Percentiles rank a stretch among this genome's conserved stretches.
Conservation (phyloP, 2,888 invertebrate genomes). For the Rutpela maculata region DNA sequence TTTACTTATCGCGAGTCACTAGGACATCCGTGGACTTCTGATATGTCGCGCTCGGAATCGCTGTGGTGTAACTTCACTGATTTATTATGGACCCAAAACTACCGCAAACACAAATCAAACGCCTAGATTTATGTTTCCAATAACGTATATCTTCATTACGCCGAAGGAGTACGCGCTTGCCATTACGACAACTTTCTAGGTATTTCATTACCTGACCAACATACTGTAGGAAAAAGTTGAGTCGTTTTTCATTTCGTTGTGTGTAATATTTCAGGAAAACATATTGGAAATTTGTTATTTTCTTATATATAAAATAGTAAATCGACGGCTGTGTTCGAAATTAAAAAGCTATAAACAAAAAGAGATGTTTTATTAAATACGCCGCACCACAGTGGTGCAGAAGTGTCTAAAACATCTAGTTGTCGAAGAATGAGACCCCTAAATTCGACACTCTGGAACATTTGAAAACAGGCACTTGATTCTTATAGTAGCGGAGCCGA, state of each 20-base stretch:
- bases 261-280: neutral
- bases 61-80: constrained; percentile 64
- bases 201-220: constrained; percentile 58
- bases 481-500: too few relatives aligned
- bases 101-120: constrained; percentile 71
- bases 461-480: too few relatives aligned
- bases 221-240: constrained; percentile 31
- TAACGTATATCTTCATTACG: constrained; percentile 71
- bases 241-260: constrained; percentile 17
- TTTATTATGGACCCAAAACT: constrained; percentile 70
- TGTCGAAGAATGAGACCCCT: too few relatives aligned
- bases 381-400: too few relatives aligned
- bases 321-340: neutral
- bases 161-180: constrained; percentile 50
- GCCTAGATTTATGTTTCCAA: constrained; percentile 69
- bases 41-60: constrained; percentile 57
- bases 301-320: neutral
- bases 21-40: constrained; percentile 61
- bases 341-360: neutral
- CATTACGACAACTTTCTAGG: constrained; percentile 55
- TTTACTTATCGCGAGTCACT: constrained; percentile 64
- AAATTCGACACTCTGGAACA: too few relatives aligned
- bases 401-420: too few relatives aligned
- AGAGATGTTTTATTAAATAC: neutral
- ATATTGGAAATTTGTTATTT: constrained; percentile 9